Conservation (phyloP, 2,113 vertebrate species). For the Chaenogobius annularis region DNA sequence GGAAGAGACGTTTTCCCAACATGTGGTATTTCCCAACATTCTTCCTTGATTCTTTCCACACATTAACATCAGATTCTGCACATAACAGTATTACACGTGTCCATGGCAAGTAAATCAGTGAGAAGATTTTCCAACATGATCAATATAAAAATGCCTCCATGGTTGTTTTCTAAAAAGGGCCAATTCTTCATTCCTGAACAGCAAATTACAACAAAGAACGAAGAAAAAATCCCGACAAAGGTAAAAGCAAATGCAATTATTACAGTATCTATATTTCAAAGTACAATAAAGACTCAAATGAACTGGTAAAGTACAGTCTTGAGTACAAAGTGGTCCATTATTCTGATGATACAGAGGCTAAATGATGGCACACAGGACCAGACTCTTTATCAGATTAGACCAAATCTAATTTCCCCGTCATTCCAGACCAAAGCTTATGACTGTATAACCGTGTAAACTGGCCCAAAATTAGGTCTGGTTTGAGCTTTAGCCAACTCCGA, state of each 20-base stretch:
- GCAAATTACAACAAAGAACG: not conserved
- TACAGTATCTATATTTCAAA: not conserved
- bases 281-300: not conserved
- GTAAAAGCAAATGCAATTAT: too few species aligned
- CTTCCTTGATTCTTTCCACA: not conserved
- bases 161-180: not conserved
- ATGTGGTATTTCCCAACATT: not conserved
- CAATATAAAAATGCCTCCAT: not conserved
- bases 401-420: slow-evolving; percentile 3
- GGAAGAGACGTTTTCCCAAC: not conserved
- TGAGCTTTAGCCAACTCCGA: slow-evolving; percentile 9
- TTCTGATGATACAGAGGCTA: not conserved
- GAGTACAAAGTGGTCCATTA: not conserved
- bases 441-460: slow-evolving; percentile 3
- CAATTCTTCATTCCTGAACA: not conserved
- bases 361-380: not conserved
- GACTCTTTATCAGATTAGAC: not conserved
- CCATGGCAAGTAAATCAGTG: not conserved
- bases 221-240: too few species aligned
- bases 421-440: not conserved
- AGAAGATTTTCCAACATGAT: not conserved
- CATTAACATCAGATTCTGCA: not conserved
- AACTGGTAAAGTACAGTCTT: not conserved
- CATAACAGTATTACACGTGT: not conserved
- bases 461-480: slow-evolving; percentile 26